Evolutionary conservation across 2,888 invertebrate species (phyloP).

Genomic region (Tachina lurida): DNA sequence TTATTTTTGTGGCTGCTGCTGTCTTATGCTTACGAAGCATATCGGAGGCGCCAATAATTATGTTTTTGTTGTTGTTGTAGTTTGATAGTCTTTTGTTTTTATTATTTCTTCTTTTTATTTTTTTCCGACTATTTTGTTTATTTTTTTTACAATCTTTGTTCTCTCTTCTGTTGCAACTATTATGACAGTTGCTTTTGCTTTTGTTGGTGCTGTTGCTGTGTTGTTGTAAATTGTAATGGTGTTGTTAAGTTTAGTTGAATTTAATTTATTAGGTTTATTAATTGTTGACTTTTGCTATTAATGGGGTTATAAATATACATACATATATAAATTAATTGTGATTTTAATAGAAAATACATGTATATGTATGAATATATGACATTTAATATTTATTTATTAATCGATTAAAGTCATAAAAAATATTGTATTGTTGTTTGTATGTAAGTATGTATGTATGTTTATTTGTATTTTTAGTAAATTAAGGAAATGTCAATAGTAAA

Average conservation of each 20-base stretch:
- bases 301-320: conserved; percentile 60
- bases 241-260: conserved; percentile 37
- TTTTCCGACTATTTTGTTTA: neutral
- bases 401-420: no score
- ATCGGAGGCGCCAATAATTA: conserved; percentile 73
- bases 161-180: conserved; percentile 15
- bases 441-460: no score
- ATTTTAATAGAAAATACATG: conserved; percentile 35
- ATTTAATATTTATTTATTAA: no score
- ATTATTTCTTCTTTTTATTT: conserved; percentile 14
- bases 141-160: conserved; percentile 26
- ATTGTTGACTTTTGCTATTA: conserved; percentile 61
- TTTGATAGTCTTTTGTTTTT: conserved; percentile 21
- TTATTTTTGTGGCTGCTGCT: conserved; percentile 31
- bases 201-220: conserved; percentile 31
- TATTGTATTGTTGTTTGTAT: no score
- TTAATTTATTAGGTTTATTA: conserved; percentile 66
- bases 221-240: conserved; percentile 31
- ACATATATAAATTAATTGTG: conserved; percentile 60
- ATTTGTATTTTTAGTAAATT: no score
- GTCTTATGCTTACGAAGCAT: conserved; percentile 70
- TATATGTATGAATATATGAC: no score
- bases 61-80: conserved; percentile 39
- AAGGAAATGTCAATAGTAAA: no score
- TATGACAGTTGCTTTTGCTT: conserved; percentile 16